A percentile compares a stretch with the other conserved stretches of the same genome.
Conservation (phyloP, 1,140 invertebrate genomes). For the Pachypsylla venusta region DNA sequence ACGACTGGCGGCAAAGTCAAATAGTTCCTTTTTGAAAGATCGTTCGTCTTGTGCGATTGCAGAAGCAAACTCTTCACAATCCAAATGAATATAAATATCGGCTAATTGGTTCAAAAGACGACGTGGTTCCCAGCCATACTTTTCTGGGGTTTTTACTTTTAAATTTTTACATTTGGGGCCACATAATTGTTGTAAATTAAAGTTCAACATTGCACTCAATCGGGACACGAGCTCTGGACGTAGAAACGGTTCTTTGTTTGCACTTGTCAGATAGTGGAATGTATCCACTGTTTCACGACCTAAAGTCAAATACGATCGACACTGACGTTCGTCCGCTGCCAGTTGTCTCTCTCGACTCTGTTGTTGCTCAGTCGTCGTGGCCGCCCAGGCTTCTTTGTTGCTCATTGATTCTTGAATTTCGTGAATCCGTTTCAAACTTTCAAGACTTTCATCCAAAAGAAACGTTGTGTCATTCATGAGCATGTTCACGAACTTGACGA, state of each 20-base stretch:
- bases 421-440: conserved; percentile 57
- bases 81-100: conserved; percentile 92
- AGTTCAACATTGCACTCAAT: conserved; percentile 94
- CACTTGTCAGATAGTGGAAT: conserved; percentile 90
- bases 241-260: conserved; percentile 88
- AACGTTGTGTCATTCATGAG: conserved; percentile 99
- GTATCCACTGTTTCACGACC: conserved; percentile 94
- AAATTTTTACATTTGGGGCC: conserved; percentile 94
- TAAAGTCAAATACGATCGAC: conserved; percentile 36
- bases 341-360: conserved; percentile 62
- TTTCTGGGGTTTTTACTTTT: conserved; percentile 87
- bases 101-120: conserved; percentile 78
- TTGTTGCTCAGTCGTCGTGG: conserved; percentile 52
- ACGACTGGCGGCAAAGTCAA: conserved; percentile 70
- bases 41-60: conserved; percentile 81
- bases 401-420: conserved; percentile 60
- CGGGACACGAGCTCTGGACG: conserved; percentile 80
- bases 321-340: conserved; percentile 80
- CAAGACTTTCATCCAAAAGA: conserved; percentile 86
- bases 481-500: conserved; percentile 98
- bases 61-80: conserved; percentile 77
- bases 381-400: conserved; percentile 47
- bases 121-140: conserved; percentile 93
- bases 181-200: conserved; percentile 91
- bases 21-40: conserved; percentile 83